Conservation (phyloP, 2,888 invertebrate genomes). For the Girardia tigrina region DNA sequence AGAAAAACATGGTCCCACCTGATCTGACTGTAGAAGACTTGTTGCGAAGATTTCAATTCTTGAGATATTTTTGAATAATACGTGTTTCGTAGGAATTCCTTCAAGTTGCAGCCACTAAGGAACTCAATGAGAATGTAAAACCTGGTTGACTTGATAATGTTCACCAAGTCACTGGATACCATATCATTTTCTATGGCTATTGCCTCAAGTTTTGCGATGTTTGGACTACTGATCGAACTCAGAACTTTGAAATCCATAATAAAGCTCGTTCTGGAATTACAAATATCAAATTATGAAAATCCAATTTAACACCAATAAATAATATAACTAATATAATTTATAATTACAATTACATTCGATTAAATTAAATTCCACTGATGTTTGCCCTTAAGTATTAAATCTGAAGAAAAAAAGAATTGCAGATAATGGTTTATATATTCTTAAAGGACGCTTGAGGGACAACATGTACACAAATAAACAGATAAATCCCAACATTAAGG, state of each 20-base stretch:
- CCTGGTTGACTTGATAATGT: background rate
- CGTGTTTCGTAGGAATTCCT: background rate
- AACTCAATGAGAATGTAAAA: background rate
- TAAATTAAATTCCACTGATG: no score
- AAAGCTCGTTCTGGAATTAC: background rate
- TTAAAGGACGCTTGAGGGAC: no score
- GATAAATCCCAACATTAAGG: no score
- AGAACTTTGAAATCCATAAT: background rate
- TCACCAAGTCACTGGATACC: background rate
- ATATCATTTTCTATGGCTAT: background rate
- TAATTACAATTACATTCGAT: no score
- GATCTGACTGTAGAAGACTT: background rate
- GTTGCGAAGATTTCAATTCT: background rate
- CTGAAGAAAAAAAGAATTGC: no score
- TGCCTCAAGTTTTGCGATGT: background rate
- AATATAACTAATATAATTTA: no score
- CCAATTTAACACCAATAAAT: no score
- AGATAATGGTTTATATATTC: no score
- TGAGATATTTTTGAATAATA: conserved; percentile 1
- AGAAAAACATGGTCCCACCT: background rate
- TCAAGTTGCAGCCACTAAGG: background rate
- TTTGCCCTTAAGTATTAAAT: no score
- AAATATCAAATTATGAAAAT: no score
- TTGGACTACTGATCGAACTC: background rate
- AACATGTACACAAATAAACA: no score